Conservation (phyloP, 2,797 vertebrate genomes). For the Brachyrhaphis roseni region DNA sequence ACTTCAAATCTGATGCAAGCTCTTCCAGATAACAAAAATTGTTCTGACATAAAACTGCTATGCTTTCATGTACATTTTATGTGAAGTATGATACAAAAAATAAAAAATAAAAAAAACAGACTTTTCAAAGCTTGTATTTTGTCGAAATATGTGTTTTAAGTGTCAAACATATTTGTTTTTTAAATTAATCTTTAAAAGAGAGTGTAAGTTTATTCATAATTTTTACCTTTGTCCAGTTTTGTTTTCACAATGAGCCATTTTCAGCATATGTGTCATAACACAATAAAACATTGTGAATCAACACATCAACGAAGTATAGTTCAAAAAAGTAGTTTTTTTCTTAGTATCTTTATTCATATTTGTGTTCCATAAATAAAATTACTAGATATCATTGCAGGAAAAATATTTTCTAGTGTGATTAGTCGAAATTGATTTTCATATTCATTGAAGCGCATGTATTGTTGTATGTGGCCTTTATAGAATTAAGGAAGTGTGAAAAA, state of each 20-base stretch:
- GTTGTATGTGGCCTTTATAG: not conserved
- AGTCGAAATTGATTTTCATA: not conserved
- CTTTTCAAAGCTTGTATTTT: not conserved
- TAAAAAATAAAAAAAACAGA: not conserved
- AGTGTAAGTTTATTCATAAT: not conserved
- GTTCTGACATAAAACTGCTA: not conserved
- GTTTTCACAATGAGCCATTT: not conserved
- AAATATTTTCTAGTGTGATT: not conserved
- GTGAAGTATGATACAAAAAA: no score
- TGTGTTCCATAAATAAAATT: not conserved
- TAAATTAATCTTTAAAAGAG: not conserved
- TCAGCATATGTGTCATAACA: not conserved
- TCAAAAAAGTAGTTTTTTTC: not conserved
- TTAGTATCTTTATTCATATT: not conserved
- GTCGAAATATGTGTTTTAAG: not conserved
- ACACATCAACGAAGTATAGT: not conserved
- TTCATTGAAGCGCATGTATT: not conserved
- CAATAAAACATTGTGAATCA: not conserved
- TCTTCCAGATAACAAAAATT: not conserved
- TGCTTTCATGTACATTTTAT: not conserved
- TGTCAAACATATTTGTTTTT: not conserved
- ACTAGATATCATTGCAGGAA: not conserved
- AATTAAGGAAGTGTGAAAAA: constrained; percentile 22
- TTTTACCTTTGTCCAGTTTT: not conserved
- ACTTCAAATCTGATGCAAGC: not conserved